Percentiles rank a stretch among this genome's conserved stretches.
Conservation (phyloP, 2,888 invertebrate genomes). For the Heliconius hortense region DNA sequence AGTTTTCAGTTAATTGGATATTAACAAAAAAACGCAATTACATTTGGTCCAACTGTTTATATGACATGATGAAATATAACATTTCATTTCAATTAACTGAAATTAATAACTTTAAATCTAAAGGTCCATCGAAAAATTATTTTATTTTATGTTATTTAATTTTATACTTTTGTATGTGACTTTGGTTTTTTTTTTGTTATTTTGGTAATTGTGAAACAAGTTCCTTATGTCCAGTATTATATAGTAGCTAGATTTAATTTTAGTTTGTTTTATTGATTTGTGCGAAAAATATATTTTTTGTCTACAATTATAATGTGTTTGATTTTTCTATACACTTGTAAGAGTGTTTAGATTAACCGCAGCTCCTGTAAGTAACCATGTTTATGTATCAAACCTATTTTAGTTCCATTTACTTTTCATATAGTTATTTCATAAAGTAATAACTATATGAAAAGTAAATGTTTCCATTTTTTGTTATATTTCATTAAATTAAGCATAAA, state of each 20-base stretch:
- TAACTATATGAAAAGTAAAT: too few relatives aligned
- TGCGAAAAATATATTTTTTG: slow-evolving; percentile 34
- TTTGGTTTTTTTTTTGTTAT: background rate
- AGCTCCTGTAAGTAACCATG: background rate
- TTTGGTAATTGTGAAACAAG: slow-evolving; percentile 42
- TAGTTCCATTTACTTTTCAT: too few relatives aligned
- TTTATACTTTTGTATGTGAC: background rate
- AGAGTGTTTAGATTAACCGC: background rate
- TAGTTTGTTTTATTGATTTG: slow-evolving; percentile 37
- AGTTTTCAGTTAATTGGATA: background rate
- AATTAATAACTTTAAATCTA: too few relatives aligned
- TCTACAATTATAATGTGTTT: background rate
- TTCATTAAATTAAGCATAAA: too few relatives aligned
- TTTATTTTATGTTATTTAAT: too few relatives aligned
- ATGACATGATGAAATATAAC: too few relatives aligned
- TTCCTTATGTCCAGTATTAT: slow-evolving; percentile 51
- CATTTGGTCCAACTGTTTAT: too few relatives aligned
- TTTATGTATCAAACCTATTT: too few relatives aligned
- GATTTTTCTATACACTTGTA: background rate
- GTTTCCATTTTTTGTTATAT: too few relatives aligned
- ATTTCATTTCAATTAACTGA: too few relatives aligned
- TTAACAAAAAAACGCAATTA: background rate
- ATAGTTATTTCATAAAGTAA: too few relatives aligned
- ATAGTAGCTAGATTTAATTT: slow-evolving; percentile 32
- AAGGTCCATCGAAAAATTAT: too few relatives aligned